phyloP scores from a whole-genome alignment of 2,888 invertebrate genomes.

The Limnephilus auricula region DNA sequence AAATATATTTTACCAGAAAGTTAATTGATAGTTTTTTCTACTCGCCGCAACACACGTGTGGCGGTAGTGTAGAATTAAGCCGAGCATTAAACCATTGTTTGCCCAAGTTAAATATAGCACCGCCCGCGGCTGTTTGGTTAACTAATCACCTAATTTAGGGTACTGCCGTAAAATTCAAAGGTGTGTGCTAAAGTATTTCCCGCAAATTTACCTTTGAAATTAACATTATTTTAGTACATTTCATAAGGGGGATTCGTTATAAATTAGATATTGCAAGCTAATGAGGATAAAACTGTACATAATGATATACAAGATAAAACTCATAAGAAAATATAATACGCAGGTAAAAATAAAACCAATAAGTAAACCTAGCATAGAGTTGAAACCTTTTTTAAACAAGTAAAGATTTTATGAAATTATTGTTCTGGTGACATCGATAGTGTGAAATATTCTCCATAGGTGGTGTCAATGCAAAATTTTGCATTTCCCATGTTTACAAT shows the following conservation, averaged over 20 bases:
- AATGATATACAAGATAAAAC: neutral
- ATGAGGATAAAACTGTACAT: neutral
- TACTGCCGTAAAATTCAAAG: neutral
- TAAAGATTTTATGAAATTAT: neutral
- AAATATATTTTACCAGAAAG: neutral
- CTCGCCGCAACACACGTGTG: slow-evolving; percentile 22
- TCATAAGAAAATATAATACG: neutral
- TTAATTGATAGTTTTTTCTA: slow-evolving; percentile 15
- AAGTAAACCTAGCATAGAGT: too few relatives aligned
- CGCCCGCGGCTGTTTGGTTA: slow-evolving; percentile 12
- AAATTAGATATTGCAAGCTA: neutral
- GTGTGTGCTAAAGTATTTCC: neutral
- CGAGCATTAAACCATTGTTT: slow-evolving; percentile 42
- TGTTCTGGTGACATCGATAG: neutral
- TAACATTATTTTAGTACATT: neutral
- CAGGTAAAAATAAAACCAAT: too few relatives aligned
- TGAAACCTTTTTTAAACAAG: neutral
- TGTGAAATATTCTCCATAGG: neutral
- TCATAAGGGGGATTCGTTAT: neutral
- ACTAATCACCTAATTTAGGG: neutral
- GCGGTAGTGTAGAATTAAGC: slow-evolving; percentile 45
- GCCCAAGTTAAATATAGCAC: neutral
- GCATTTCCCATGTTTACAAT: neutral
- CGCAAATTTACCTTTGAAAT: neutral
- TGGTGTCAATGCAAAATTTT: neutral